A percentile compares a stretch with the other conserved stretches of the same genome.
These are phyloP conservation scores for Chelonoidis abingdonii DNA, from an alignment of 2,113 vertebrate species.

Conservation along the genomic window DNA sequence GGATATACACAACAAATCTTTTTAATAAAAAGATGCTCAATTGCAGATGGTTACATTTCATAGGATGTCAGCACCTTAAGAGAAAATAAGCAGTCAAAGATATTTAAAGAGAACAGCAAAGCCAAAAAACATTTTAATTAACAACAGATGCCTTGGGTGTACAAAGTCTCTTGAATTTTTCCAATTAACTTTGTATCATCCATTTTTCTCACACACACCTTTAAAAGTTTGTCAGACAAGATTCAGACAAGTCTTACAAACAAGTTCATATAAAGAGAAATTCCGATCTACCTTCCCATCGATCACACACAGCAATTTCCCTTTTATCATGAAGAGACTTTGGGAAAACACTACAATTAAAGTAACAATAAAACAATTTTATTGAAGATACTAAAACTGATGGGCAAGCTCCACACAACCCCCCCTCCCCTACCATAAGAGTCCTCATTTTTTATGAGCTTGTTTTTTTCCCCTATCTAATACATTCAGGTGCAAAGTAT, in stretches of 20 bases:
- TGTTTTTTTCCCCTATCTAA: not conserved
- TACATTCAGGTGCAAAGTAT: not conserved
- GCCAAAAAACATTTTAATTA: not conserved
- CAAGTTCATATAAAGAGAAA: not conserved
- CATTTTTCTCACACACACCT: not conserved
- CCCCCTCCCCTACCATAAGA: not conserved
- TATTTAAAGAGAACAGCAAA: not conserved
- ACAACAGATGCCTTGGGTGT: not conserved
- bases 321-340: not conserved
- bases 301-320: not conserved
- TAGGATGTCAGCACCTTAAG: not conserved
- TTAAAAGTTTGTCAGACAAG: not conserved
- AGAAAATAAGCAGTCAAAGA: not conserved
- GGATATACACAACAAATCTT: not conserved
- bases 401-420: not conserved
- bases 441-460: not conserved
- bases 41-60: not conserved
- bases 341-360: not conserved
- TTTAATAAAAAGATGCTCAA: not conserved
- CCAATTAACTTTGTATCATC: slow-evolving; percentile 1
- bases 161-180: not conserved
- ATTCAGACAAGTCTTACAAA: not conserved
- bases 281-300: not conserved
- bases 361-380: not conserved
- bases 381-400: not conserved